phyloP scores from a whole-genome alignment of 2,888 invertebrate genomes.

The Leistus spinibarbis region DNA sequence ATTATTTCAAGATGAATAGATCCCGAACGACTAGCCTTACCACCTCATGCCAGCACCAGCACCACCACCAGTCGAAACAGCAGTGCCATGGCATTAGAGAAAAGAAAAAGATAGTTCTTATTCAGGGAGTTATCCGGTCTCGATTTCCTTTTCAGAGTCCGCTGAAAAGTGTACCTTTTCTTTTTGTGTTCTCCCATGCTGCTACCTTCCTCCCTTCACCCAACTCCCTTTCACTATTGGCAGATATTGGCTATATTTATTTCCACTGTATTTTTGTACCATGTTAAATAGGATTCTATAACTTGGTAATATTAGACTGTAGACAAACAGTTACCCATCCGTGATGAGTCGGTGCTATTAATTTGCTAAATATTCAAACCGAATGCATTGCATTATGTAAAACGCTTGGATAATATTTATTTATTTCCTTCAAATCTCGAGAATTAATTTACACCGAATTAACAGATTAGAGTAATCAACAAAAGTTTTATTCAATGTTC shows the following conservation, averaged over 20 bases:
- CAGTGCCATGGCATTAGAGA: background rate
- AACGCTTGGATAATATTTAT: no score
- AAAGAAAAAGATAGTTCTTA: conserved; percentile 1
- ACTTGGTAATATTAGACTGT: no score
- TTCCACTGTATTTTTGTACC: background rate
- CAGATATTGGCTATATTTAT: background rate
- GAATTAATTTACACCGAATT: no score
- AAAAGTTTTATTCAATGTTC: no score
- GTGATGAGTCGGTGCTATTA: no score
- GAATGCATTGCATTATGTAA: no score
- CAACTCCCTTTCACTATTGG: background rate
- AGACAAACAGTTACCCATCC: no score
- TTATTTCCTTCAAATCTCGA: no score
- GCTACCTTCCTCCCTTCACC: background rate
- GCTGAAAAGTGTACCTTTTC: conserved; percentile 9
- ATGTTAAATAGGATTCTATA: no score
- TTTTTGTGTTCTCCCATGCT: conserved; percentile 2
- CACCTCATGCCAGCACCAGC: background rate
- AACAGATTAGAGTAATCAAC: no score
- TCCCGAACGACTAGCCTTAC: conserved; percentile 21
- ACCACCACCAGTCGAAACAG: background rate
- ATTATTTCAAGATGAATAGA: conserved; percentile 51
- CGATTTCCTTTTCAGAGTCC: conserved; percentile 9
- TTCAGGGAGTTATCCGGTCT: conserved; percentile 7
- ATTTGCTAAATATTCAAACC: no score